These are phyloP conservation scores for Drosophila repleta DNA, from an alignment of 1,140 invertebrate species.

Conservation along the genomic window DNA sequence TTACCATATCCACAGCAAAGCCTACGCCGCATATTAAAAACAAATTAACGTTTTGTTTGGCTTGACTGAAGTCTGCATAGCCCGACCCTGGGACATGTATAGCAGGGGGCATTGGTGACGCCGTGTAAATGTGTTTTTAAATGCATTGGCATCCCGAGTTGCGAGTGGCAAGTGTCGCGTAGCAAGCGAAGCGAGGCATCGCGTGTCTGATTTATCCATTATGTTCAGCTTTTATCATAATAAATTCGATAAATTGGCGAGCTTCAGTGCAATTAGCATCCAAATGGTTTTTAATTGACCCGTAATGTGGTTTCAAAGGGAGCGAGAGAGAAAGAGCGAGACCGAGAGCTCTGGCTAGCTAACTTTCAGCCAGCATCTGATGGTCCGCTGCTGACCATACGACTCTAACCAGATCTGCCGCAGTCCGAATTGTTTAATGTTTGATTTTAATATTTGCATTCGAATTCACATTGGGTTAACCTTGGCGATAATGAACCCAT, in stretches of 20 bases:
- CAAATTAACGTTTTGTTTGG: conserved; percentile 70
- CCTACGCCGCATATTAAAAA: conserved; percentile 70
- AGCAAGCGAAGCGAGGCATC: not conserved
- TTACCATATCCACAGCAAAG: conserved; percentile 22
- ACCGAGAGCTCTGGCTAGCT: conserved; percentile 54
- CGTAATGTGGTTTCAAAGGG: conserved; percentile 51
- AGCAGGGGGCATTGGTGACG: not conserved
- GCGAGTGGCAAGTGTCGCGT: not conserved
- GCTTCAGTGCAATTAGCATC: conserved; percentile 62
- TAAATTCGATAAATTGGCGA: conserved; percentile 40
- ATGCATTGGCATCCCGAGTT: conserved; percentile 40
- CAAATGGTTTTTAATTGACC: conserved; percentile 75
- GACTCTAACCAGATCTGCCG: not conserved
- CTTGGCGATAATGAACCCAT: conserved; percentile 42
- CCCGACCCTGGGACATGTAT: not conserved
- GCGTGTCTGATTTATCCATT: conserved; percentile 52
- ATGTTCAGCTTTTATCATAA: conserved; percentile 42
- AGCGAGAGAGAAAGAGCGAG: too few relatives aligned
- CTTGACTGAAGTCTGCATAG: conserved; percentile 4
- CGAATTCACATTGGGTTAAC: conserved; percentile 63
- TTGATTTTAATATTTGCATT: conserved; percentile 32
- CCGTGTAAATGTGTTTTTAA: conserved; percentile 57
- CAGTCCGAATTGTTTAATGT: conserved; percentile 12
- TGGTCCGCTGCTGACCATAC: conserved; percentile 14
- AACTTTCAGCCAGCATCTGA: conserved; percentile 19